Conservation (phyloP, 2,797 vertebrate genomes). For the Takifugu rubripes region DNA sequence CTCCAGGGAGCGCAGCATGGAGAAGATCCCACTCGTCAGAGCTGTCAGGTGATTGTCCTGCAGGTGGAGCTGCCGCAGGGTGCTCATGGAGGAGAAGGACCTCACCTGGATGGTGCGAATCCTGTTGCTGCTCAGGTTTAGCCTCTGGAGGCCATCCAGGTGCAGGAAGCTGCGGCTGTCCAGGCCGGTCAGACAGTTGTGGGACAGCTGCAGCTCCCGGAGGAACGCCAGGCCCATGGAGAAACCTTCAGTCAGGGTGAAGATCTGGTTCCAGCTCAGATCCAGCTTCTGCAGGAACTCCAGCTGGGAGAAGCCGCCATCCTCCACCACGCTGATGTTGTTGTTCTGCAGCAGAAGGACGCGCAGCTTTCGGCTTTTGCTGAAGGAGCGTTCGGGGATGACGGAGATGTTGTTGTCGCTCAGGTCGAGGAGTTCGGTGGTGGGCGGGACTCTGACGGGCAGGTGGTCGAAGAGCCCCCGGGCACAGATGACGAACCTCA, state of each 20-base stretch:
- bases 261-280: slow-evolving; percentile 76
- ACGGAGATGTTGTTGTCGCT: slow-evolving; percentile 72
- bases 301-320: slow-evolving; percentile 67
- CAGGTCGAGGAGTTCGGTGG: slow-evolving; percentile 76
- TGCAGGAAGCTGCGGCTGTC: slow-evolving; percentile 65
- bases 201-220: slow-evolving; percentile 71
- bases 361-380: slow-evolving; percentile 64
- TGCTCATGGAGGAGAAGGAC: slow-evolving; percentile 72
- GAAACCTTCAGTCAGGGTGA: slow-evolving; percentile 66
- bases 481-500: slow-evolving; percentile 75
- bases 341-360: slow-evolving; percentile 77
- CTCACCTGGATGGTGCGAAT: slow-evolving; percentile 69
- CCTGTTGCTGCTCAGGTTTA: slow-evolving; percentile 75
- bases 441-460: slow-evolving; percentile 55
- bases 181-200: slow-evolving; percentile 71
- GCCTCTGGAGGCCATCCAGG: slow-evolving; percentile 74
- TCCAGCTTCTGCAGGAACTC: slow-evolving; percentile 79
- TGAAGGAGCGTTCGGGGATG: slow-evolving; percentile 54
- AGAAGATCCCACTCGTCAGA: slow-evolving; percentile 73
- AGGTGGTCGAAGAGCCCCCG: slow-evolving; percentile 45
- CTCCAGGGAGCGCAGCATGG: slow-evolving; percentile 78
- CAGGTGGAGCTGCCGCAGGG: slow-evolving; percentile 74
- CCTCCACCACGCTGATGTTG: slow-evolving; percentile 64
- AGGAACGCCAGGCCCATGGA: slow-evolving; percentile 71
- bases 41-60: slow-evolving; percentile 65